phyloP scores from a whole-genome alignment of 2,797 vertebrate genomes.

The Notolabrus celidotus region DNA sequence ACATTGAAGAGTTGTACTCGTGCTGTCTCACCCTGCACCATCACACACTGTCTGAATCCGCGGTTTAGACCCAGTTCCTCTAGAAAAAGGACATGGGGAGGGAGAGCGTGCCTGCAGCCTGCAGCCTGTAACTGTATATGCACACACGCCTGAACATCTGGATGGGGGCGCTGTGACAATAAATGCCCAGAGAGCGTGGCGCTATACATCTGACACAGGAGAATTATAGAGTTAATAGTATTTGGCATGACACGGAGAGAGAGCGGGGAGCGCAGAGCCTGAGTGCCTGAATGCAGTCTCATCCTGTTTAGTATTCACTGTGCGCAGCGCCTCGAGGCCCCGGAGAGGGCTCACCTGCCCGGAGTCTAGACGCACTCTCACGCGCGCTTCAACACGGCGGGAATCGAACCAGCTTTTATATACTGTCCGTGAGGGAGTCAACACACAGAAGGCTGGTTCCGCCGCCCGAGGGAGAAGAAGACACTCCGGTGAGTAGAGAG shows the following conservation, averaged over 20 bases:
- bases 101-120: conserved; percentile 12
- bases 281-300: conserved; percentile 76
- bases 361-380: conserved; percentile 74
- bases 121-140: conserved; percentile 15
- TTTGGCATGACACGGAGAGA: conserved; percentile 78
- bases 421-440: conserved; percentile 3
- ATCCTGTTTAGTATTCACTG: conserved; percentile 79
- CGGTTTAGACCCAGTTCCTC: conserved; percentile 1
- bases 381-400: conserved; percentile 18
- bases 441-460: conserved; percentile 49
- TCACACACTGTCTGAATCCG: conserved; percentile 7
- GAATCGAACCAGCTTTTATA: conserved; percentile 50
- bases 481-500: conserved; percentile 58
- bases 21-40: conserved; percentile 1
- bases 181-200: conserved; percentile 71
- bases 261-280: conserved; percentile 68
- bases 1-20: not conserved
- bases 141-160: conserved; percentile 69
- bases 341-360: conserved; percentile 82
- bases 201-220: conserved; percentile 79
- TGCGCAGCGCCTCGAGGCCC: conserved; percentile 74
- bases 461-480: conserved; percentile 42
- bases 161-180: conserved; percentile 81
- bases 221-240: conserved; percentile 81
- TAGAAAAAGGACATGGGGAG: not conserved